These are phyloP conservation scores for Lycaon pictus DNA, from an alignment of 2,113 vertebrate genomes.

Conservation along the genomic window DNA sequence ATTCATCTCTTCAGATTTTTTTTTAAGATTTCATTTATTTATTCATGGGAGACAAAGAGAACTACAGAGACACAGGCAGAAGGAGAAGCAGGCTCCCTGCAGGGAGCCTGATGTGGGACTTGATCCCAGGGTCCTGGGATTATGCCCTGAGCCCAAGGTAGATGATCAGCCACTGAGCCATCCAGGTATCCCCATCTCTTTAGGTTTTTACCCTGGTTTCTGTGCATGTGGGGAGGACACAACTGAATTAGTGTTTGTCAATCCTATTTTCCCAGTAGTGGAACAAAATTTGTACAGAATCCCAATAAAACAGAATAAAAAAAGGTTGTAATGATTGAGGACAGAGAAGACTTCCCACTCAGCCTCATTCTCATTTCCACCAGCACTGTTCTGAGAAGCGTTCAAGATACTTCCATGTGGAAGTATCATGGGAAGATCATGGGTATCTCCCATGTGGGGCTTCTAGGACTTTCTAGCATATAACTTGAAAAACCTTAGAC, in stretches of 20 bases:
- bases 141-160: too few species aligned
- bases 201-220: neutral
- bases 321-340: neutral
- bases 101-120: too few species aligned
- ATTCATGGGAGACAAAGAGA: too few species aligned
- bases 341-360: neutral
- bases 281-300: neutral
- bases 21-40: too few species aligned
- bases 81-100: too few species aligned
- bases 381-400: neutral
- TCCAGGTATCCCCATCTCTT: neutral
- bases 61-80: too few species aligned
- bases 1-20: neutral
- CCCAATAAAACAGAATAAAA: neutral
- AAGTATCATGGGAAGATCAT: too few species aligned
- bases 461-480: neutral
- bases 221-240: neutral
- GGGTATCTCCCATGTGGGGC: neutral
- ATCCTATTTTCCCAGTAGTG: neutral
- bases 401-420: neutral
- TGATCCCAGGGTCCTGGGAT: too few species aligned
- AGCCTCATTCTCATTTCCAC: neutral
- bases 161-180: too few species aligned
- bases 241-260: neutral
- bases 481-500: neutral